phyloP scores from a whole-genome alignment of 2,797 vertebrate genomes.

The Pipistrellus pygmaeus region DNA sequence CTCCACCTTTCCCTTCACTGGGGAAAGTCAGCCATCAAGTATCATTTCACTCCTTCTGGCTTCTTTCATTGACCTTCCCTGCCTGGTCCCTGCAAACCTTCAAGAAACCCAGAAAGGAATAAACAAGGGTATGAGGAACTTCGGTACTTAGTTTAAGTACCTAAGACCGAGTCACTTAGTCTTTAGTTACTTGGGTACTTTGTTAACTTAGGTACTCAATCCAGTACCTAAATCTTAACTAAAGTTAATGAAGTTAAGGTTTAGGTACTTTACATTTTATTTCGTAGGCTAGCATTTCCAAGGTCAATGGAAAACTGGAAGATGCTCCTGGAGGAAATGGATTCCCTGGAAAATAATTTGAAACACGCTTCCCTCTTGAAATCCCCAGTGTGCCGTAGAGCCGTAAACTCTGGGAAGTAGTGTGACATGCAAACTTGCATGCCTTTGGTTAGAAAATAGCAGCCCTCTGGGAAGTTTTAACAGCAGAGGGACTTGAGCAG shows the following conservation, averaged over 20 bases:
- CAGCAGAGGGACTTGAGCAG: not conserved
- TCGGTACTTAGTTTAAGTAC: not conserved
- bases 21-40: not conserved
- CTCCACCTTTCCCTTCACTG: not conserved
- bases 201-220: not conserved
- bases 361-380: not conserved
- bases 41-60: not conserved
- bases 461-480: not conserved
- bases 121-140: not conserved
- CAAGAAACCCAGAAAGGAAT: not conserved
- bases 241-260: slow-evolving; percentile 1
- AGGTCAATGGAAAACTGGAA: not conserved
- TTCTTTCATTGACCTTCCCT: not conserved
- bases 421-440: not conserved
- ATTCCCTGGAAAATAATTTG: not conserved
- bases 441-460: not conserved
- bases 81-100: not conserved
- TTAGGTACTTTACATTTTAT: not conserved
- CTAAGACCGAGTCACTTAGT: not conserved
- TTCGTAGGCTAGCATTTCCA: not conserved
- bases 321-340: not conserved
- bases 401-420: not conserved
- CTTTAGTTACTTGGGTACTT: not conserved
- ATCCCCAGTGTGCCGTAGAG: not conserved
- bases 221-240: not conserved